phyloP scores from a whole-genome alignment of 1,140 invertebrate genomes.

The Lysiphlebus fabarum region DNA sequence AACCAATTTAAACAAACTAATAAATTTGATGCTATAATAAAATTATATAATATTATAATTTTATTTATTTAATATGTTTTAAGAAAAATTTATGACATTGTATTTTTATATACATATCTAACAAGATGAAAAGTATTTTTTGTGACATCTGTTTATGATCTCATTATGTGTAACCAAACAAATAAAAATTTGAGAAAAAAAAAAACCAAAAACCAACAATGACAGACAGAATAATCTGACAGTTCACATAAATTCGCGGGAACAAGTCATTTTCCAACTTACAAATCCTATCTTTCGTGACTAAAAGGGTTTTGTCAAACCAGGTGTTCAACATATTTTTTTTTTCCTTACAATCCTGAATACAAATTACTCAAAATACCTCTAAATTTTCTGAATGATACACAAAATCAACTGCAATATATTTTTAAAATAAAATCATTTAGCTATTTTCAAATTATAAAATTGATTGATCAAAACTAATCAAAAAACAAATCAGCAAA shows the following conservation, averaged over 20 bases:
- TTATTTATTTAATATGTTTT: background rate
- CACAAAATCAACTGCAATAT: no score
- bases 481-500: no score
- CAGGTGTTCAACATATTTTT: conserved; percentile 34
- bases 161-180: conserved; percentile 49
- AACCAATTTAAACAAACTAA: no score
- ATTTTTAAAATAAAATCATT: no score
- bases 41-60: background rate
- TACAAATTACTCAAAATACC: no score
- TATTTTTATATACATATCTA: background rate
- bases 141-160: conserved; percentile 34
- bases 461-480: no score
- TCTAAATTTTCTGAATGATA: no score
- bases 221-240: conserved; percentile 44
- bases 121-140: background rate
- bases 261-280: conserved; percentile 48
- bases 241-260: conserved; percentile 49
- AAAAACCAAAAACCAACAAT: no score
- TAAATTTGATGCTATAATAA: no score
- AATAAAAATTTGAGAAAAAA: conserved; percentile 36
- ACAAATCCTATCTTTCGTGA: conserved; percentile 38
- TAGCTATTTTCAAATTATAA: no score
- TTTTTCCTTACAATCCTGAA: background rate
- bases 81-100: background rate
- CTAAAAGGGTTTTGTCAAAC: conserved; percentile 44